phyloP scores from a whole-genome alignment of 2,888 invertebrate genomes.

The Sturmia bella region DNA sequence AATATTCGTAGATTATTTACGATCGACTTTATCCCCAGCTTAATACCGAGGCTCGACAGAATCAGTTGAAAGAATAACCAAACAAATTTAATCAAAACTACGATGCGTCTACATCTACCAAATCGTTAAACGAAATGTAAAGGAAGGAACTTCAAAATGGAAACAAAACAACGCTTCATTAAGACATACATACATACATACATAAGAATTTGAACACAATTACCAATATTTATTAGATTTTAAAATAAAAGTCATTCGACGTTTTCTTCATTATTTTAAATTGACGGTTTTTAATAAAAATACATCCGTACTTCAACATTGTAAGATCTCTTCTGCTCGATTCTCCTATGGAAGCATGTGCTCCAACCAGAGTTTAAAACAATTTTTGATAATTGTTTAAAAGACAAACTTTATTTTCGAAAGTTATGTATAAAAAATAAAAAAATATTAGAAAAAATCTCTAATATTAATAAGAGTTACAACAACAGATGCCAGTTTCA shows the following conservation, averaged over 20 bases:
- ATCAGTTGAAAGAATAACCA: constrained; percentile 27
- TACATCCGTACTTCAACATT: too few species aligned
- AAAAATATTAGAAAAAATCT: constrained; percentile 25
- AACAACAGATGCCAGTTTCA: constrained; percentile 45
- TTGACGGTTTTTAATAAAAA: constrained; percentile 22
- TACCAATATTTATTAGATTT: constrained; percentile 61
- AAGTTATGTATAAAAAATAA: constrained; percentile 40
- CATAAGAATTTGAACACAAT: constrained; percentile 29
- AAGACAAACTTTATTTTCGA: constrained; percentile 37
- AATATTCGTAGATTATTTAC: constrained; percentile 60
- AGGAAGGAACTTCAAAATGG: constrained; percentile 39
- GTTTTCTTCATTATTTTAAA: constrained; percentile 66
- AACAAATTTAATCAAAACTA: constrained; percentile 54
- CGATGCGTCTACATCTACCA: constrained; percentile 54
- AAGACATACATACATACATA: constrained; percentile 46
- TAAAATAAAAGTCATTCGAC: constrained; percentile 63
- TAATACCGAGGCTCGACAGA: constrained; percentile 21
- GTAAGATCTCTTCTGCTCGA: too few species aligned
- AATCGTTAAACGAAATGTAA: constrained; percentile 67
- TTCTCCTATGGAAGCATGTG: too few species aligned
- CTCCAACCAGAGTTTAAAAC: background rate
- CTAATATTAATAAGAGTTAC: constrained; percentile 12
- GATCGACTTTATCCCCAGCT: constrained; percentile 63
- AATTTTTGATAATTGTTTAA: background rate
- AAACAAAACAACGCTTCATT: constrained; percentile 60